Conservation (phyloP, 2,888 invertebrate genomes). For the Hydriomena furcata region DNA sequence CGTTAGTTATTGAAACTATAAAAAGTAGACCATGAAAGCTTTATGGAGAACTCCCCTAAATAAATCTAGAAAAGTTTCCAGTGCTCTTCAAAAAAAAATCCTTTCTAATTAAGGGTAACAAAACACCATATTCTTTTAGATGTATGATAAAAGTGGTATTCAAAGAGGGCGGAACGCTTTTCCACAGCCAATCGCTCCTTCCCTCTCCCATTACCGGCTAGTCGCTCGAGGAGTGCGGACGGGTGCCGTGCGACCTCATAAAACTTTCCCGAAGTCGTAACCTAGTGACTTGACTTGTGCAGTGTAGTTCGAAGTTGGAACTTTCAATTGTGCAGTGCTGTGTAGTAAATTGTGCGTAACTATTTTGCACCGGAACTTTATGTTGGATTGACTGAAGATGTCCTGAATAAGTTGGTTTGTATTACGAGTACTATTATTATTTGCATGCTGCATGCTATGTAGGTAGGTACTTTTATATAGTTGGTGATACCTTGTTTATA, state of each 20-base stretch:
- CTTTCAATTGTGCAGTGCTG: slow-evolving; percentile 54
- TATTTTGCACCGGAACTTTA: slow-evolving; percentile 34
- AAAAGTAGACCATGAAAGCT: neutral
- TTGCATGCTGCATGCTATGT: neutral
- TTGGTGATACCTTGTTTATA: no score
- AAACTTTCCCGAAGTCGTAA: slow-evolving; percentile 33
- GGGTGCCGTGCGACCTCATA: slow-evolving; percentile 12
- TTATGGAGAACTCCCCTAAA: neutral
- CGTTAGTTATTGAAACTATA: slow-evolving; percentile 6
- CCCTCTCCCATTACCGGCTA: slow-evolving; percentile 20
- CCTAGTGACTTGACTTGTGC: slow-evolving; percentile 23
- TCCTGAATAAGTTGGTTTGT: slow-evolving; percentile 26
- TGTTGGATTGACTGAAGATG: slow-evolving; percentile 34
- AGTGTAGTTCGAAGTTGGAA: slow-evolving; percentile 49
- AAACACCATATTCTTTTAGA: neutral
- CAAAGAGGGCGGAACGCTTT: slow-evolving; percentile 19
- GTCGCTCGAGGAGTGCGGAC: slow-evolving; percentile 25
- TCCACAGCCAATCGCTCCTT: no score
- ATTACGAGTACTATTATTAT: slow-evolving; percentile 4
- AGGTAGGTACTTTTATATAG: no score
- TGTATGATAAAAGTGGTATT: neutral
- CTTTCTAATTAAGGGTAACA: no score
- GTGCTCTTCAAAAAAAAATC: neutral
- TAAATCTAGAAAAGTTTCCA: slow-evolving; percentile 1
- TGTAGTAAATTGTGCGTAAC: slow-evolving; percentile 30